phyloP scores from a whole-genome alignment of 2,888 invertebrate genomes.

The Diogma glabrata region DNA sequence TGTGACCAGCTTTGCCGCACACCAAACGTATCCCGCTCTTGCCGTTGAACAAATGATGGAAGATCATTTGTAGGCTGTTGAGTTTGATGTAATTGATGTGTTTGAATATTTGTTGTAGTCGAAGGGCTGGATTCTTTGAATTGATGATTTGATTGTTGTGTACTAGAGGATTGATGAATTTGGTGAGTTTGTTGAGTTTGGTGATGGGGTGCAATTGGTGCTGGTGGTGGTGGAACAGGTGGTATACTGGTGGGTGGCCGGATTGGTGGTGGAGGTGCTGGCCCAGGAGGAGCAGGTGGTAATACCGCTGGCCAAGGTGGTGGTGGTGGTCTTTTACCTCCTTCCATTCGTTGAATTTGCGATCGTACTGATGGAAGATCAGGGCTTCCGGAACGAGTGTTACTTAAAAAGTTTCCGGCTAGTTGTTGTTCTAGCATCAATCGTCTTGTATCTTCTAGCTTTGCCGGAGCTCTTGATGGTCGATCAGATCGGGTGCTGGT shows the following conservation, averaged over 20 bases:
- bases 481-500: slow-evolving; percentile 54
- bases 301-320: slow-evolving; percentile 55
- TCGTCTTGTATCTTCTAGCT: slow-evolving; percentile 76
- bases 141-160: slow-evolving; percentile 35
- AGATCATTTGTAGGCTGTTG: slow-evolving; percentile 27
- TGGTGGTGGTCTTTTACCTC: slow-evolving; percentile 42
- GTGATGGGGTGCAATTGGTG: slow-evolving; percentile 47
- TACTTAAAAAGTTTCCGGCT: slow-evolving; percentile 40
- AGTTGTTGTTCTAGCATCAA: slow-evolving; percentile 76
- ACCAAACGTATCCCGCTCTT: slow-evolving; percentile 61
- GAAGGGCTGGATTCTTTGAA: slow-evolving; percentile 48
- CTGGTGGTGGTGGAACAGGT: slow-evolving; percentile 51
- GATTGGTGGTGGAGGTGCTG: slow-evolving; percentile 47
- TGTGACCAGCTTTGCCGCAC: slow-evolving; percentile 51
- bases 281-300: slow-evolving; percentile 47
- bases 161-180: slow-evolving; percentile 23
- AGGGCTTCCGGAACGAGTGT: slow-evolving; percentile 19
- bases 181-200: slow-evolving; percentile 20
- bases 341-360: slow-evolving; percentile 49
- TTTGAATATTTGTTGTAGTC: slow-evolving; percentile 42
- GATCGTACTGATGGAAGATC: slow-evolving; percentile 36
- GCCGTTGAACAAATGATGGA: slow-evolving; percentile 52
- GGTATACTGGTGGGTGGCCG: slow-evolving; percentile 41
- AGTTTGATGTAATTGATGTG: slow-evolving; percentile 29
- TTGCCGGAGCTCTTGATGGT: slow-evolving; percentile 54